Evolutionary conservation across 1,140 invertebrate species (phyloP).

Genomic region (Zaprionus gabonicus): DNA sequence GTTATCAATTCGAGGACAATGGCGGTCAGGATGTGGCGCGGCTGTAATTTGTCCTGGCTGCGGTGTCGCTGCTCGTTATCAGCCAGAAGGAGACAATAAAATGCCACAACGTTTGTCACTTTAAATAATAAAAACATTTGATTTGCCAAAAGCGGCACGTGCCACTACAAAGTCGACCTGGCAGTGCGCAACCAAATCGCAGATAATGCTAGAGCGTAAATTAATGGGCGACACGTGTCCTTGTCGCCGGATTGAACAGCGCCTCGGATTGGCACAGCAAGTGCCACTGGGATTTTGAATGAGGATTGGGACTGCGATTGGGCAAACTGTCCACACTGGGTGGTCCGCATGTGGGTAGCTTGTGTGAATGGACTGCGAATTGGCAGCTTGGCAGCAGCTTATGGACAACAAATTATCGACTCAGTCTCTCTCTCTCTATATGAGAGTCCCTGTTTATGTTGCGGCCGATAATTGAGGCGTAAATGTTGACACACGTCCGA

Average conservation of each 20-base stretch:
- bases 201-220: slow-evolving; percentile 77
- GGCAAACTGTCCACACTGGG: slow-evolving; percentile 58
- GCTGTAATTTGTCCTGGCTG: slow-evolving; percentile 75
- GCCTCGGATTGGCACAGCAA: slow-evolving; percentile 8
- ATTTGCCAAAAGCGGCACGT: slow-evolving; percentile 78
- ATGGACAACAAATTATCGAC: slow-evolving; percentile 73
- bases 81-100: slow-evolving; percentile 68
- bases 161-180: slow-evolving; percentile 41
- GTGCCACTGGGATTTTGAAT: slow-evolving; percentile 30
- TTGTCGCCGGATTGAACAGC: slow-evolving; percentile 19
- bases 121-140: slow-evolving; percentile 83
- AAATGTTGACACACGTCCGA: slow-evolving; percentile 76
- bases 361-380: slow-evolving; percentile 49
- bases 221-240: slow-evolving; percentile 77
- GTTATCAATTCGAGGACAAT: slow-evolving; percentile 77
- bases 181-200: slow-evolving; percentile 66
- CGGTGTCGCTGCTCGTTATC: slow-evolving; percentile 50
- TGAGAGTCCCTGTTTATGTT: slow-evolving; percentile 43
- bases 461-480: slow-evolving; percentile 75
- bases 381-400: slow-evolving; percentile 50
- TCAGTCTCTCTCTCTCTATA: slow-evolving; percentile 6
- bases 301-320: slow-evolving; percentile 33
- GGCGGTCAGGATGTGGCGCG: slow-evolving; percentile 73
- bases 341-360: slow-evolving; percentile 52
- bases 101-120: slow-evolving; percentile 72